Conservation (phyloP, 64 coral and sea anemone species). For the Exaiptasia diaphana region DNA sequence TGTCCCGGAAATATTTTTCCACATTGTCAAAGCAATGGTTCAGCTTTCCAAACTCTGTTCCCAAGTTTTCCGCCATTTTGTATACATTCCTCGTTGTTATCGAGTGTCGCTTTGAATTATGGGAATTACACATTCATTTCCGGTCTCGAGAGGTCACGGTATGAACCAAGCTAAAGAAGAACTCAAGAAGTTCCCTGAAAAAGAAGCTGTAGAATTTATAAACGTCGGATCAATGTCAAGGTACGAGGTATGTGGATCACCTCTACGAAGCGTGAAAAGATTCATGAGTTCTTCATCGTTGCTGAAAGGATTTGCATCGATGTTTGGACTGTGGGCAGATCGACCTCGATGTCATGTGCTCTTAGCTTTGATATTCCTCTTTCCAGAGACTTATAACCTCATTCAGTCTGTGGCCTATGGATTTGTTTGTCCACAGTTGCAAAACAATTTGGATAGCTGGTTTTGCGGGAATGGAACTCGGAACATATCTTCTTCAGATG, state of each 20-base stretch:
- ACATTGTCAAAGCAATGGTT: too few species aligned
- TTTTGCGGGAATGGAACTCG: conserved; percentile 19
- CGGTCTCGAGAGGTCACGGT: neutral
- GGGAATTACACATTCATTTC: conserved; percentile 14
- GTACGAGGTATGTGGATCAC: neutral
- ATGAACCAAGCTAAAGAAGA: neutral
- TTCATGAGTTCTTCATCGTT: conserved; percentile 10
- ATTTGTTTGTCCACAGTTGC: conserved; percentile 34
- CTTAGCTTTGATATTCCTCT: conserved; percentile 43
- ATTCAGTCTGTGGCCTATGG: conserved; percentile 8
- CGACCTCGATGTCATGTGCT: conserved; percentile 28
- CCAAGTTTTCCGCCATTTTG: conserved; percentile 68
- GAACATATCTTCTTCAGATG: neutral
- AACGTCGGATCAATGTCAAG: neutral
- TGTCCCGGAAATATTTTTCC: too few species aligned
- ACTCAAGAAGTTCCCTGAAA: neutral
- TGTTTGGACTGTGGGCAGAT: conserved; percentile 57
- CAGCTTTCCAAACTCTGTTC: too few species aligned
- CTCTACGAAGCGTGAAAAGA: neutral
- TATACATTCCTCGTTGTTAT: conserved; percentile 61
- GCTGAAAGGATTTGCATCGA: conserved; percentile 16
- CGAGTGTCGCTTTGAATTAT: conserved; percentile 11
- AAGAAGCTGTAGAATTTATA: neutral
- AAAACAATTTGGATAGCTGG: conserved; percentile 7
- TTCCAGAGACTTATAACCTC: conserved; percentile 44